phyloP scores from a whole-genome alignment of 2,888 invertebrate species.

The Xestia rhomboidea region DNA sequence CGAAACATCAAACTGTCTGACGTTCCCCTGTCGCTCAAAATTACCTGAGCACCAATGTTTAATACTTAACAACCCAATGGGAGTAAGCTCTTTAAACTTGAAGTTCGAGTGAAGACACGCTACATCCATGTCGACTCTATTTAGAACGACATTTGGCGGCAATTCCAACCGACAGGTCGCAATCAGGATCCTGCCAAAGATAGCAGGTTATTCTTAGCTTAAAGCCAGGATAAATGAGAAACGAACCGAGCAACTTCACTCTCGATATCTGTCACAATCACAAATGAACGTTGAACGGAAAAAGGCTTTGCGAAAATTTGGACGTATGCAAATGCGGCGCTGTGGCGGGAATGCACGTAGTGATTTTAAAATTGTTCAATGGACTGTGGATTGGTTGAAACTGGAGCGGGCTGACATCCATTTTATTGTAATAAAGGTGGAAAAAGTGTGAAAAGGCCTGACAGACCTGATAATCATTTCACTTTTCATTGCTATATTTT shows the following conservation, averaged over 20 bases:
- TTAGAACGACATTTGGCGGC: conserved; percentile 60
- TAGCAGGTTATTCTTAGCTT: conserved; percentile 62
- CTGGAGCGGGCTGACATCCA: conserved; percentile 3
- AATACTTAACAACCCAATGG: conserved; percentile 59
- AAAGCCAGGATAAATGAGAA: conserved; percentile 60
- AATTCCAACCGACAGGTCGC: conserved; percentile 50
- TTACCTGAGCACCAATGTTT: conserved; percentile 57
- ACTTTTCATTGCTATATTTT: background rate
- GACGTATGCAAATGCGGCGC: conserved; percentile 47
- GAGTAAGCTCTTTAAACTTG: conserved; percentile 58
- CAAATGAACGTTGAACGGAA: conserved; percentile 45
- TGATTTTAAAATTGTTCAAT: conserved; percentile 41
- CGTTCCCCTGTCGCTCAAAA: conserved; percentile 49
- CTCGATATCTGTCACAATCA: conserved; percentile 42
- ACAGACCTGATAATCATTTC: background rate
- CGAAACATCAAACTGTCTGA: conserved; percentile 45
- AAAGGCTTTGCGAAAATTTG: conserved; percentile 47
- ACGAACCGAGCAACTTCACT: conserved; percentile 45
- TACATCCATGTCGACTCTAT: conserved; percentile 44
- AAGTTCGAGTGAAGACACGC: conserved; percentile 46
- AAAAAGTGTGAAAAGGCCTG: background rate
- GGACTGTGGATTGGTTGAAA: background rate
- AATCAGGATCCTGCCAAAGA: conserved; percentile 63
- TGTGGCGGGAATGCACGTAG: conserved; percentile 27
- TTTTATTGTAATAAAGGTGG: conserved; percentile 9